Conservation (phyloP, 2,888 invertebrate species). For the Isoperla grammatica region DNA sequence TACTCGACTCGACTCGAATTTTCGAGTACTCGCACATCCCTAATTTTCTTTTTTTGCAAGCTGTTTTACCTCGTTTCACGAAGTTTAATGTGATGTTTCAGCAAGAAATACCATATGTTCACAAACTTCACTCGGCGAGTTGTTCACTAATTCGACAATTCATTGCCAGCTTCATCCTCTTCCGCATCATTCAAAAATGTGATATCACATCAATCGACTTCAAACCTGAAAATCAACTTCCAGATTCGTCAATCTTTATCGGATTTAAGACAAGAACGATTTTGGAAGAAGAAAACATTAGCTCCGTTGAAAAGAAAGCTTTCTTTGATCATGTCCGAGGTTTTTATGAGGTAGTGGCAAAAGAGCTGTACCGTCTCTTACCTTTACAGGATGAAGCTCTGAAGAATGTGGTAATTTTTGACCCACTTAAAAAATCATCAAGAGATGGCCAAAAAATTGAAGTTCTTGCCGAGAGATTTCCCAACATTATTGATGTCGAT, state of each 20-base stretch:
- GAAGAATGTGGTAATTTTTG: too few species aligned
- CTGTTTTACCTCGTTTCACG: constrained; percentile 3
- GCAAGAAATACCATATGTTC: constrained; percentile 1
- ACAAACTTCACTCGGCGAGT: background rate
- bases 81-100: constrained; percentile 9
- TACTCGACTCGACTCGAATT: too few species aligned
- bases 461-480: too few species aligned
- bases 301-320: background rate
- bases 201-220: constrained; percentile 1
- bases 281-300: background rate
- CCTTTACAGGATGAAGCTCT: too few species aligned
- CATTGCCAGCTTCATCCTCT: constrained; percentile 1
- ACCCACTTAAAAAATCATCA: too few species aligned
- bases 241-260: background rate
- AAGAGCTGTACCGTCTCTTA: too few species aligned
- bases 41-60: too few species aligned
- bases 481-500: too few species aligned
- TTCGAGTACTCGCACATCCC: too few species aligned
- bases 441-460: too few species aligned
- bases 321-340: background rate
- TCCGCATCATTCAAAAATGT: background rate
- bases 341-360: constrained; percentile 5
- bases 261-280: constrained; percentile 1
- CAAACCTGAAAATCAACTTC: background rate
- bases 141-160: background rate